Evolutionary conservation across 2,888 invertebrate genomes (phyloP).

Genomic region (Metalampra italica): DNA sequence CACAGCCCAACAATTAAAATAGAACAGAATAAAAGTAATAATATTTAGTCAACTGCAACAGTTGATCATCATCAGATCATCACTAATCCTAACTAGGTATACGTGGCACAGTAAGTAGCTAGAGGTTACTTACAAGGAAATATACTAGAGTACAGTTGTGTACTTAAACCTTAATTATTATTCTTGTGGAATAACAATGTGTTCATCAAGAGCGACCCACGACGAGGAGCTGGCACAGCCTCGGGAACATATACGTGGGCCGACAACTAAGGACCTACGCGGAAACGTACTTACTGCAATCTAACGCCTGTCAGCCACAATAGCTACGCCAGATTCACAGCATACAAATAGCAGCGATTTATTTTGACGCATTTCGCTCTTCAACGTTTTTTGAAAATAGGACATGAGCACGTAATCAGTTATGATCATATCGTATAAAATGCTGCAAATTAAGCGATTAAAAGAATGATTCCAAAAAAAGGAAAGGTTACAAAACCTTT

Average conservation of each 20-base stretch:
- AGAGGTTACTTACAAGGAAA: background rate
- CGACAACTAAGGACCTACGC: constrained; percentile 63
- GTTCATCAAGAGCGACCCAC: constrained; percentile 38
- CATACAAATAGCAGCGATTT: background rate
- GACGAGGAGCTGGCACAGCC: constrained; percentile 40
- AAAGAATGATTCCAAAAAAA: too few relatives aligned
- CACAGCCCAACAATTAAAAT: too few relatives aligned
- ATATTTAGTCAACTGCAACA: too few relatives aligned
- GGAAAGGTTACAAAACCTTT: too few relatives aligned
- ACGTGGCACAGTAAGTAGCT: background rate
- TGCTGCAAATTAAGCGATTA: too few relatives aligned
- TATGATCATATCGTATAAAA: too few relatives aligned
- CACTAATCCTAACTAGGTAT: too few relatives aligned
- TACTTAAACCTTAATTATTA: constrained; percentile 26
- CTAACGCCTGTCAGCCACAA: constrained; percentile 17
- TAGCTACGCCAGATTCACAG: constrained; percentile 24
- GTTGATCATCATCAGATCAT: too few relatives aligned
- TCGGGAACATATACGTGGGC: constrained; percentile 65
- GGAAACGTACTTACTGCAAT: constrained; percentile 50
- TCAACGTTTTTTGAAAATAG: too few relatives aligned
- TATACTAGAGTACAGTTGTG: constrained; percentile 1
- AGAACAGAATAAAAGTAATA: too few relatives aligned
- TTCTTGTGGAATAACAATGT: constrained; percentile 61
- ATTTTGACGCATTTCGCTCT: too few relatives aligned
- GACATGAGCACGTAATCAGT: too few relatives aligned